These are phyloP conservation scores for Phenganax subtilis DNA, from an alignment of 92 coral and sea anemone species.

Conservation along the genomic window DNA sequence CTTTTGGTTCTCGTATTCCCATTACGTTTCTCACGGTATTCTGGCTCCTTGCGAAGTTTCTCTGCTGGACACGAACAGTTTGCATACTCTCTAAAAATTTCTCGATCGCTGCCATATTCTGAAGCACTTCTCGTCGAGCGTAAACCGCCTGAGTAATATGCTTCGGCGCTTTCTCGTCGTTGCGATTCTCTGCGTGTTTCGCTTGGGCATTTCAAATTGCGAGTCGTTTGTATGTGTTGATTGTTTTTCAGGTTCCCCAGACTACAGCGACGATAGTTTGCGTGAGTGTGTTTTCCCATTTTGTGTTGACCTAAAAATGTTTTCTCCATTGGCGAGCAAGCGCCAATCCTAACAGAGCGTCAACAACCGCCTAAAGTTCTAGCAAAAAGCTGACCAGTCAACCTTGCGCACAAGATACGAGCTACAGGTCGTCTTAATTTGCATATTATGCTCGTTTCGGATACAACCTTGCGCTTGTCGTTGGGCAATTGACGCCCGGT, in stretches of 20 bases:
- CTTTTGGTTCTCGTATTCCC: background rate
- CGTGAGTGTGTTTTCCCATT: constrained; percentile 42
- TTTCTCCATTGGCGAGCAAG: constrained; percentile 28
- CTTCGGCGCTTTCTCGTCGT: constrained; percentile 6
- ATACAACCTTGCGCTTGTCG: constrained; percentile 5
- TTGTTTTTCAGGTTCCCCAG: constrained; percentile 20
- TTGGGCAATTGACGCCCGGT: constrained; percentile 41
- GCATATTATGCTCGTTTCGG: background rate
- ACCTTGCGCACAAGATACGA: background rate
- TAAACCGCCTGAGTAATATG: background rate
- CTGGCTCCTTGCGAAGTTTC: constrained; percentile 14
- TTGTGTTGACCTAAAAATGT: constrained; percentile 9
- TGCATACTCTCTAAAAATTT: constrained; percentile 11
- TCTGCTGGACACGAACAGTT: constrained; percentile 17
- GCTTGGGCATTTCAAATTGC: constrained; percentile 3
- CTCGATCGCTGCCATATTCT: constrained; percentile 10
- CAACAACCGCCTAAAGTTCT: background rate
- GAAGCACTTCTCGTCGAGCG: constrained; percentile 15
- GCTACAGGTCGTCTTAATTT: constrained; percentile 10
- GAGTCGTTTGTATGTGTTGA: constrained; percentile 29
- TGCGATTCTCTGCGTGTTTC: constrained; percentile 21
- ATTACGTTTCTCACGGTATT: constrained; percentile 20
- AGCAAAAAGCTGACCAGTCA: background rate
- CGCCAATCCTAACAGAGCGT: background rate
- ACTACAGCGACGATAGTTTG: constrained; percentile 31